These are phyloP conservation scores for Bubo scandiacus DNA, from an alignment of 2,113 vertebrate species.

Conservation along the genomic window DNA sequence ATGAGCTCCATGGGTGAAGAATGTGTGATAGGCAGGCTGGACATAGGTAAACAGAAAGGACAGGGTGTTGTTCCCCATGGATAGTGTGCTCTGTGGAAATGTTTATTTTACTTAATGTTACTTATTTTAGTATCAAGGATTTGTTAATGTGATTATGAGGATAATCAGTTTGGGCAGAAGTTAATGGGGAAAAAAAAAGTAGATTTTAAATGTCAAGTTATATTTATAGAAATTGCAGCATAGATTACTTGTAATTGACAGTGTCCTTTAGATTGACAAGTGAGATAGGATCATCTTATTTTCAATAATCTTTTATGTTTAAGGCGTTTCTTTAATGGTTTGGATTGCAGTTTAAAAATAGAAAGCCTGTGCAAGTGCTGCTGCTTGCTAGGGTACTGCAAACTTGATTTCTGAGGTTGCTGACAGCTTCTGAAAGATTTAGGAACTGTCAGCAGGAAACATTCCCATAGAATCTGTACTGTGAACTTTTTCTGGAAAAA, in stretches of 20 bases:
- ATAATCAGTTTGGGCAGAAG: conserved; percentile 65
- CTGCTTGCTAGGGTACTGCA: conserved; percentile 70
- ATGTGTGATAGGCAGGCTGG: background rate
- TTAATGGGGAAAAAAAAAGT: background rate
- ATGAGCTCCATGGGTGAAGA: background rate
- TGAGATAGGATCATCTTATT: conserved; percentile 66
- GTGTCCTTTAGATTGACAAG: conserved; percentile 70
- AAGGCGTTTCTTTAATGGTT: conserved; percentile 60
- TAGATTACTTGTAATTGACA: conserved; percentile 61
- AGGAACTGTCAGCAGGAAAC: conserved; percentile 76
- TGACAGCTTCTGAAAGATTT: conserved; percentile 82
- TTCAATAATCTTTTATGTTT: conserved; percentile 71
- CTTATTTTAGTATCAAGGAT: background rate
- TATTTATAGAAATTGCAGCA: conserved; percentile 59
- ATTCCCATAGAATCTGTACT: conserved; percentile 67
- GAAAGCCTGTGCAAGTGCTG: conserved; percentile 60
- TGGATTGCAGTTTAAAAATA: conserved; percentile 74
- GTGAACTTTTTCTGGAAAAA: conserved; percentile 59
- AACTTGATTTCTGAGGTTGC: conserved; percentile 78
- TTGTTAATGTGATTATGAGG: conserved; percentile 32
- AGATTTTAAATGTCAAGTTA: conserved; percentile 59
- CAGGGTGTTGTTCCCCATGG: background rate
- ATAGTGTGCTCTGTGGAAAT: background rate
- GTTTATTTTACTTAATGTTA: conserved; percentile 12
- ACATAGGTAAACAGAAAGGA: background rate